Evolutionary conservation across 1,140 invertebrate genomes (phyloP).

Genomic region (Goniozus legneri): DNA sequence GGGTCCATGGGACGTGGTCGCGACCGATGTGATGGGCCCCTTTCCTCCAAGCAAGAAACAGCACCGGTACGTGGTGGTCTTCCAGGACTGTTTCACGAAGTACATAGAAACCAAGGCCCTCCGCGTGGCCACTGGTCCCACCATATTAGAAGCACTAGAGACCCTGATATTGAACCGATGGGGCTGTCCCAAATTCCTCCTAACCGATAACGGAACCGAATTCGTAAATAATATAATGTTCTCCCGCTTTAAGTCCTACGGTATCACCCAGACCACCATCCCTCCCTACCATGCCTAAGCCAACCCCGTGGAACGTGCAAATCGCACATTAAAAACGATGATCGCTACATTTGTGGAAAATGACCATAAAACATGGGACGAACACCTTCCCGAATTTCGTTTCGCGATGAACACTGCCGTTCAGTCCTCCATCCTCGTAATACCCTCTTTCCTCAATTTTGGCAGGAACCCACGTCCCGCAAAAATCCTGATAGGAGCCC

Average conservation of each 20-base stretch:
- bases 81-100: conserved; percentile 37
- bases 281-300: conserved; percentile 3
- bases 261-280: not conserved
- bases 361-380: conserved; percentile 24
- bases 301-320: conserved; percentile 7
- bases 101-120: conserved; percentile 18
- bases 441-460: not conserved
- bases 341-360: not conserved
- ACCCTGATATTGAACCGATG: not conserved
- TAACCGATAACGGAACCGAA: conserved; percentile 5
- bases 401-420: conserved; percentile 20
- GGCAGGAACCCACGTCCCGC: too few species aligned
- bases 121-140: conserved; percentile 2
- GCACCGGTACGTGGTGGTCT: conserved; percentile 31
- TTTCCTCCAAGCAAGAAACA: conserved; percentile 29
- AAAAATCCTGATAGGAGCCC: too few species aligned
- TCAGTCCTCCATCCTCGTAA: not conserved
- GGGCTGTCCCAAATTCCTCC: not conserved
- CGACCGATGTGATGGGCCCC: conserved; percentile 32
- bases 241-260: not conserved
- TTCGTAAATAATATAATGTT: not conserved
- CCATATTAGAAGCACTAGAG: not conserved
- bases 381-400: conserved; percentile 20
- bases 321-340: conserved; percentile 3
- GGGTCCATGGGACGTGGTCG: conserved; percentile 27